Conservation (phyloP, 37 sponge, comb jelly and placozoan species). For the Ephydatia muelleri region DNA sequence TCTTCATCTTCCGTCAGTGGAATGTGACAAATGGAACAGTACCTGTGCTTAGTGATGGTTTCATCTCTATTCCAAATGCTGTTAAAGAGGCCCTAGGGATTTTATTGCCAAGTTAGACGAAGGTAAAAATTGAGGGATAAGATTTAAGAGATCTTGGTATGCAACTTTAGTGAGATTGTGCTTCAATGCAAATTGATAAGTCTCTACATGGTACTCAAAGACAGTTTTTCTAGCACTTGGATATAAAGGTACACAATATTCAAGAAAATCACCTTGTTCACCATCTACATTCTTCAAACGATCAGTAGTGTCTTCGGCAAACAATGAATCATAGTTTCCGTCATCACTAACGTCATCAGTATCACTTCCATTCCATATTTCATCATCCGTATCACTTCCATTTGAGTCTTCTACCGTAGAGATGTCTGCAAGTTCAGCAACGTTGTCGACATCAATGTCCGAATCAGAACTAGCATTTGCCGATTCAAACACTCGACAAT, state of each 20-base stretch:
- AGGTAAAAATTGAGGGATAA: conserved; percentile 1
- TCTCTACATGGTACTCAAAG: background rate
- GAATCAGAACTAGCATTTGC: background rate
- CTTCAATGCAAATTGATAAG: background rate
- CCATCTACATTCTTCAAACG: background rate
- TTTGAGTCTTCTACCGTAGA: background rate
- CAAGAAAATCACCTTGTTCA: background rate
- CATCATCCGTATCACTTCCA: background rate
- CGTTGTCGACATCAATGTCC: background rate
- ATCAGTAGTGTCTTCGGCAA: background rate
- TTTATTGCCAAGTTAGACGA: background rate
- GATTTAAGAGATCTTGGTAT: background rate
- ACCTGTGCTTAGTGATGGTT: background rate
- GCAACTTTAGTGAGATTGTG: conserved; percentile 1
- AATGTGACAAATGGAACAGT: background rate
- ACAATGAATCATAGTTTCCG: background rate
- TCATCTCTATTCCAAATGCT: background rate
- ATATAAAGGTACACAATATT: conserved; percentile 1
- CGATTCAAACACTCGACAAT: background rate
- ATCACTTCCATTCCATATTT: background rate
- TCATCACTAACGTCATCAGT: background rate
- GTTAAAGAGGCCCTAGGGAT: background rate
- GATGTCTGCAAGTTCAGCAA: background rate
- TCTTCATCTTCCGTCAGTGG: background rate
- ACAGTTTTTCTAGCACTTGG: background rate